phyloP scores from a whole-genome alignment of 2,113 vertebrate genomes.

The Herpailurus yagouaroundi region DNA sequence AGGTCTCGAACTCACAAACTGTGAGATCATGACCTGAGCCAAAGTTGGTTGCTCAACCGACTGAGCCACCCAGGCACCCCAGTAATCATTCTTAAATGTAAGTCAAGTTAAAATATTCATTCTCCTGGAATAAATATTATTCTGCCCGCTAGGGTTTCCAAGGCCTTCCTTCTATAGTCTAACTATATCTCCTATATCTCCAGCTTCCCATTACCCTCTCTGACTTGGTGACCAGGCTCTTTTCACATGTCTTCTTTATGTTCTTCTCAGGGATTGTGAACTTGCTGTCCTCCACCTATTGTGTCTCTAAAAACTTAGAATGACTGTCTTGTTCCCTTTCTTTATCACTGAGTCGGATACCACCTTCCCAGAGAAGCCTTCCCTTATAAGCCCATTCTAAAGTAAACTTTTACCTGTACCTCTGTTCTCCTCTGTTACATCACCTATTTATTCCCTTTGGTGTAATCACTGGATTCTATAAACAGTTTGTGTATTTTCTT shows the following conservation, averaged over 20 bases:
- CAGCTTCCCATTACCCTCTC: background rate
- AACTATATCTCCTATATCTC: no score
- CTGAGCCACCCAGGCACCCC: no score
- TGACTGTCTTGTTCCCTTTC: background rate
- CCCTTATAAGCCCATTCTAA: background rate
- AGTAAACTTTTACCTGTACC: accelerated
- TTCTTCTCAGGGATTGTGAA: background rate
- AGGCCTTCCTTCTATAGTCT: background rate
- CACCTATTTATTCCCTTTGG: no score
- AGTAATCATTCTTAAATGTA: background rate
- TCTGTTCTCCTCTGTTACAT: accelerated
- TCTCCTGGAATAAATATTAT: background rate
- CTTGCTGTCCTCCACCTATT: background rate
- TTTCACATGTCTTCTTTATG: background rate
- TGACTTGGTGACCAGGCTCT: background rate
- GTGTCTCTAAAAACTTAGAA: background rate
- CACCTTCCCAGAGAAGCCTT: background rate
- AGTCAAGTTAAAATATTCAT: background rate
- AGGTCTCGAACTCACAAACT: no score
- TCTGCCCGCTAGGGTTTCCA: background rate
- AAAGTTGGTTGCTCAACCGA: no score
- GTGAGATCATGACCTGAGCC: no score
- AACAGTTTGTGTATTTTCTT: background rate
- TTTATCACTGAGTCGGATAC: background rate
- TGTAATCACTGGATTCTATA: background rate